Evolutionary conservation across 2,797 vertebrate species (phyloP), one percentile per base, ranked within the genome.

Genomic region (Aselliscus stoliczkanus): DNA sequence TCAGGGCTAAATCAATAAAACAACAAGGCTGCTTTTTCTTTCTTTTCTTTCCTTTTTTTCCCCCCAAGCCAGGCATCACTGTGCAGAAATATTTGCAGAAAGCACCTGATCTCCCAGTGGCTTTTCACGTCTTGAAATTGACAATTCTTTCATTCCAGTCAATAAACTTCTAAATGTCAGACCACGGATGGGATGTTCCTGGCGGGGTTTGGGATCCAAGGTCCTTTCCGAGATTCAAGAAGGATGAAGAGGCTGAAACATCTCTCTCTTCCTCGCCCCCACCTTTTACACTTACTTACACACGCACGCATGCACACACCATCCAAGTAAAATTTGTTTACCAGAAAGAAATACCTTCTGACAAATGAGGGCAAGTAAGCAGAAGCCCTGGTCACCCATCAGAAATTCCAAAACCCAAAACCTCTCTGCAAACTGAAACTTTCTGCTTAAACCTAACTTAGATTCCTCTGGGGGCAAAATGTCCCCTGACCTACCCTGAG

Each of bases 1-100:
- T 95, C 83, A 81, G 87, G 79, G 60, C 76, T 52, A 81, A 94
- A 96, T 96, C 93, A 97, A 97, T 79, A 95, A 96, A 95, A 97
- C 93, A 95, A 90, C 58, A 88, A 91, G 56, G 69, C 77, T 21
- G n/a, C 4, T 42, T 93, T 80, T 34, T 37, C 11, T 27, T 50
- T 42, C 17, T 56, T 10, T 50, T 6, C 69, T 23, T 27, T 47
- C 11, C 6, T 29, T 20, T 2, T 82, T 11, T 4, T 5, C n/a
- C 23, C 8, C n/a, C 23, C 29, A 34, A 4, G 13, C 80, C 62
- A 18, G 23, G 7, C 77, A 62, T 47, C 47, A 21, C 47, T 2
- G 34, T 29, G 34, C 37, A 0, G 25, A 64, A 62, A 47, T n/a
- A 69, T 86, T 65, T 76, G 25, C 73, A 85, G 77, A 70, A 58